phyloP scores from a whole-genome alignment of 2,797 vertebrate species.

The Lepus townsendii region DNA sequence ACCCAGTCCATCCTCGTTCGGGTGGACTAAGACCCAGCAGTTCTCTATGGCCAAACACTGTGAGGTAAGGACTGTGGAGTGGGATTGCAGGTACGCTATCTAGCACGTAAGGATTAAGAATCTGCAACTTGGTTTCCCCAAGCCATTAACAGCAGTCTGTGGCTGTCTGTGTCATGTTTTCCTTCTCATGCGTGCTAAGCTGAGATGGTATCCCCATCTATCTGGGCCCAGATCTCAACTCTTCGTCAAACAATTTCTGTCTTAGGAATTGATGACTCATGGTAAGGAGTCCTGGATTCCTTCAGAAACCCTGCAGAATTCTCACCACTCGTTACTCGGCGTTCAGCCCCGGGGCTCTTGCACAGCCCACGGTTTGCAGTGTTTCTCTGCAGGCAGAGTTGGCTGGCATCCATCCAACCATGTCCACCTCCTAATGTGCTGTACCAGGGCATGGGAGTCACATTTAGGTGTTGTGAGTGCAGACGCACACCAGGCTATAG shows the following conservation, averaged over 20 bases:
- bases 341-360: background rate
- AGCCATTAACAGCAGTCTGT: background rate
- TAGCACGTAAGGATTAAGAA: too few relatives aligned
- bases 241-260: background rate
- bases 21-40: too few relatives aligned
- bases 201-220: background rate
- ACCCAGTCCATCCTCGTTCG: too few relatives aligned
- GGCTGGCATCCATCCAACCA: too few relatives aligned
- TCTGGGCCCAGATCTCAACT: background rate
- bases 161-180: background rate
- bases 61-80: background rate
- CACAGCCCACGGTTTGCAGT: too few relatives aligned
- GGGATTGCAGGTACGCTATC: background rate
- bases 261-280: background rate
- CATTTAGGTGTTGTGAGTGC: background rate
- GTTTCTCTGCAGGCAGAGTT: background rate
- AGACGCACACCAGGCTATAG: fast-evolving
- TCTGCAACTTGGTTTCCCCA: background rate
- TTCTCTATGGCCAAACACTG: background rate
- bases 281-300: background rate
- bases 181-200: background rate
- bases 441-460: fast-evolving
- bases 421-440: background rate
- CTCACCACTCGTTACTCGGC: background rate
- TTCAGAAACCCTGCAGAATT: background rate